These are phyloP conservation scores for Trachelus stipa DNA, from an alignment of 2,888 invertebrate species.

Conservation along the genomic window DNA sequence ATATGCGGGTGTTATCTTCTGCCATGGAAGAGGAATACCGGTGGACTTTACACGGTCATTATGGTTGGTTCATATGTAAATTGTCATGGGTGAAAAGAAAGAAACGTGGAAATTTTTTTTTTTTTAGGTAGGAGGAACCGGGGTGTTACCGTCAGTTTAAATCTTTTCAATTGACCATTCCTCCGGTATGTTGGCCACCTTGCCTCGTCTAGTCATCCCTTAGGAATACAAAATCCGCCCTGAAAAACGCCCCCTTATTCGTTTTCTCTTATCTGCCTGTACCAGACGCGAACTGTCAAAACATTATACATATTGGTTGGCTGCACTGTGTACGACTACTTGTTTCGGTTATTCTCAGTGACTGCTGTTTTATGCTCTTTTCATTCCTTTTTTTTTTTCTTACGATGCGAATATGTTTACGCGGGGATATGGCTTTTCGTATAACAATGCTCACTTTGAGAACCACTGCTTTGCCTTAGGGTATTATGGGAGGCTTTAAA, in stretches of 20 bases:
- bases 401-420: not conserved
- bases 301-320: not conserved
- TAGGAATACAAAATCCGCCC: constrained; percentile 47
- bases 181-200: not conserved
- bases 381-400: not conserved
- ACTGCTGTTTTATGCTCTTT: not conserved
- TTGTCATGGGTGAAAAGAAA: not conserved
- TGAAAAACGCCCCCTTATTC: constrained; percentile 43
- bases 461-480: not conserved
- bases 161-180: not conserved
- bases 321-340: not conserved
- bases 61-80: not conserved
- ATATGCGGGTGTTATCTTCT: constrained; percentile 55
- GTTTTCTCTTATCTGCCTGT: not conserved
- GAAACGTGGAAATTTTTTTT: too few species aligned
- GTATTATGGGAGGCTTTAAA: not conserved
- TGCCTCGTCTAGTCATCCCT: constrained; percentile 27
- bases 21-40: not conserved
- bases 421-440: not conserved
- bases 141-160: not conserved
- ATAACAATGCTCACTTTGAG: not conserved
- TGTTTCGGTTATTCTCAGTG: not conserved
- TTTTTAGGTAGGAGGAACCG: too few species aligned
- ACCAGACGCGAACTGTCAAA: not conserved
- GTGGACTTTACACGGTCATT: not conserved